These are phyloP conservation scores for Ophioninae sp. DNA, from an alignment of 2,888 invertebrate genomes.

Conservation along the genomic window DNA sequence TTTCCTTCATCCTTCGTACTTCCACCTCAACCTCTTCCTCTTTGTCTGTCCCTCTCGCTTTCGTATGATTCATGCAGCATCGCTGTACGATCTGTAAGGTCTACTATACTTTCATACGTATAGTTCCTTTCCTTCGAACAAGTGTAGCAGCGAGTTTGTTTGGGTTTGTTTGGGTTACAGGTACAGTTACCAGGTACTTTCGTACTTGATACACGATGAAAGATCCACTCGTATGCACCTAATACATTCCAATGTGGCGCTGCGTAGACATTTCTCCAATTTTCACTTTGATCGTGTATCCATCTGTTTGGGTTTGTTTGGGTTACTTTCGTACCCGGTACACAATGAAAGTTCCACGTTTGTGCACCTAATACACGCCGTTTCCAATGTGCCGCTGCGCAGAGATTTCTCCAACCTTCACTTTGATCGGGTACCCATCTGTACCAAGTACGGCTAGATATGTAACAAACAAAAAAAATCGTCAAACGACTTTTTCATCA, in stretches of 20 bases:
- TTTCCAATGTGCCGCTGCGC: too few species aligned
- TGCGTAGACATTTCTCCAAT: constrained; percentile 41
- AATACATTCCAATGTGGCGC: constrained; percentile 1
- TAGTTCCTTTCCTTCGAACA: constrained; percentile 43
- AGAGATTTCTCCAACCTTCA: too few species aligned
- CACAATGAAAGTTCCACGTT: too few species aligned
- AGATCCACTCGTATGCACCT: neutral
- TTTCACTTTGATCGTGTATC: constrained; percentile 39
- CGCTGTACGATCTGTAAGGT: constrained; percentile 23
- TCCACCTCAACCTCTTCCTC: constrained; percentile 21
- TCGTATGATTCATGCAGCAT: constrained; percentile 31
- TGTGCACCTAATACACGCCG: too few species aligned
- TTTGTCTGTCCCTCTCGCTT: constrained; percentile 51
- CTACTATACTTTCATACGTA: constrained; percentile 55
- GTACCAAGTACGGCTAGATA: too few species aligned
- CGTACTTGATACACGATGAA: too few species aligned
- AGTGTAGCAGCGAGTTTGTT: constrained; percentile 41
- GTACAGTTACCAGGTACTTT: too few species aligned
- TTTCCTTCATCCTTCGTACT: neutral
- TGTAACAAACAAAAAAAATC: too few species aligned
- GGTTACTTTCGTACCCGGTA: too few species aligned
- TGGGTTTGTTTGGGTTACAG: too few species aligned
- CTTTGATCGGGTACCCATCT: too few species aligned
- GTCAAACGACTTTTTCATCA: too few species aligned
- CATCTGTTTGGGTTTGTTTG: constrained; percentile 7